Percentiles rank a stretch among this genome's conserved stretches.
phyloP scores from a whole-genome alignment of 2,797 vertebrate species.

The Myioborus miniatus region DNA sequence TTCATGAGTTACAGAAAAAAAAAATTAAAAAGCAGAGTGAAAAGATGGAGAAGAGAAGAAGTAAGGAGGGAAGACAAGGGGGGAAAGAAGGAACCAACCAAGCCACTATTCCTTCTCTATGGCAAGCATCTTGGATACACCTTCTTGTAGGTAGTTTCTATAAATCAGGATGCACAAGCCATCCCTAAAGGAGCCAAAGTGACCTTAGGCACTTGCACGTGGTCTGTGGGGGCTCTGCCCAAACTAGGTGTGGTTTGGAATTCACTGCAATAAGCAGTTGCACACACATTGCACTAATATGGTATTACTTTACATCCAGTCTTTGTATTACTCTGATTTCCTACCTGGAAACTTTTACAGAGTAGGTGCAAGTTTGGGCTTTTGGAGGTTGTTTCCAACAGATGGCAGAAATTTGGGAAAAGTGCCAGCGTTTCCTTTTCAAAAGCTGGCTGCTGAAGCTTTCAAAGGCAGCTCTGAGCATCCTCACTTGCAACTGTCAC shows the following conservation, averaged over 20 bases:
- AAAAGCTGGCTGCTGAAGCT: not conserved
- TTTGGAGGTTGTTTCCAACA: not conserved
- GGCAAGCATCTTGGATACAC: not conserved
- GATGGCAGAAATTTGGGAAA: not conserved
- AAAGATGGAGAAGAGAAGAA: not conserved
- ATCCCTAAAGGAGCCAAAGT: not conserved
- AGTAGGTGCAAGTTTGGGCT: not conserved
- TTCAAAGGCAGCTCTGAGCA: not conserved
- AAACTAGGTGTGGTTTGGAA: rapidly evolving
- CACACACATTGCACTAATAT: not conserved
- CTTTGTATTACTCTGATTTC: not conserved
- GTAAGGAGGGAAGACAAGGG: not conserved
- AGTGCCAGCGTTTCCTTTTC: not conserved
- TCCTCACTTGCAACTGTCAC: not conserved
- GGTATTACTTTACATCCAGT: too few relatives aligned
- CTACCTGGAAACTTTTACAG: not conserved
- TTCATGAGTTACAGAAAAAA: not conserved
- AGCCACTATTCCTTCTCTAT: not conserved
- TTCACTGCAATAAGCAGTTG: not conserved
- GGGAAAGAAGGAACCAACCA: not conserved
- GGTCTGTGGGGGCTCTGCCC: not conserved
- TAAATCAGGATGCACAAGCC: not conserved
- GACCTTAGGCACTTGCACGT: rapidly evolving
- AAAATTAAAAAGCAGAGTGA: not conserved
- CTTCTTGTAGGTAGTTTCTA: not conserved